Evolutionary conservation across 2,113 vertebrate genomes (phyloP).

Genomic region (Boleophthalmus pectinirostris): DNA sequence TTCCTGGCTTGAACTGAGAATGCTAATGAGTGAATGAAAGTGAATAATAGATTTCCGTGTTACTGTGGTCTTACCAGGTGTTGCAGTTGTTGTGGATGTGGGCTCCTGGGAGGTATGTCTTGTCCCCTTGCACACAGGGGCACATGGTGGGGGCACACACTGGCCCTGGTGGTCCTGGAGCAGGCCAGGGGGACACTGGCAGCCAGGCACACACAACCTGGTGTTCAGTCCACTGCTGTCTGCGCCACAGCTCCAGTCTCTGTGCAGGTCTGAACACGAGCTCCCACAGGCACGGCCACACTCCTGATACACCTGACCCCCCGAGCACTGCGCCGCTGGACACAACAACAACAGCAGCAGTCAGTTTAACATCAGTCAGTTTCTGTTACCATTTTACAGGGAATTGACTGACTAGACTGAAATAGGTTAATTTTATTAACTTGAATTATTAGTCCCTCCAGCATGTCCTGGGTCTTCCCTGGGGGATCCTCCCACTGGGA

Average conservation of each 20-base stretch:
- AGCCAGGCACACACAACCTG: conserved; percentile 82
- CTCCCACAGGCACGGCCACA: conserved; percentile 77
- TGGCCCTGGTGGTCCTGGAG: conserved; percentile 81
- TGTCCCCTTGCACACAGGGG: conserved; percentile 75
- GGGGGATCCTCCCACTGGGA: no score
- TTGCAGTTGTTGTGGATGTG: conserved; percentile 77
- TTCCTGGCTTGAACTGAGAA: no score
- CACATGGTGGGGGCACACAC: conserved; percentile 82
- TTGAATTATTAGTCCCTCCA: no score
- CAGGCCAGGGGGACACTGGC: conserved; percentile 82
- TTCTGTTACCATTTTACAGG: neutral
- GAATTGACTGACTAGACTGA: no score
- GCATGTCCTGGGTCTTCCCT: no score
- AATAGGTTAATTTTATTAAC: no score
- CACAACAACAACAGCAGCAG: neutral
- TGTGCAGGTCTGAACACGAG: conserved; percentile 76
- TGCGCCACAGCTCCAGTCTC: conserved; percentile 62
- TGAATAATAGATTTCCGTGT: no score
- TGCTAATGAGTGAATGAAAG: no score
- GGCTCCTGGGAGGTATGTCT: conserved; percentile 66
- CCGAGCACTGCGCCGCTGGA: conserved; percentile 78
- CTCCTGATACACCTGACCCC: conserved; percentile 86
- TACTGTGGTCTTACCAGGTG: conserved; percentile 75
- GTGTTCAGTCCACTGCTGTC: conserved; percentile 16
- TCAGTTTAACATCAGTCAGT: neutral